Evolutionary conservation across 2,888 invertebrate species (phyloP), one percentile per base, ranked within the genome.

Genomic region (Caradrina kadenii): DNA sequence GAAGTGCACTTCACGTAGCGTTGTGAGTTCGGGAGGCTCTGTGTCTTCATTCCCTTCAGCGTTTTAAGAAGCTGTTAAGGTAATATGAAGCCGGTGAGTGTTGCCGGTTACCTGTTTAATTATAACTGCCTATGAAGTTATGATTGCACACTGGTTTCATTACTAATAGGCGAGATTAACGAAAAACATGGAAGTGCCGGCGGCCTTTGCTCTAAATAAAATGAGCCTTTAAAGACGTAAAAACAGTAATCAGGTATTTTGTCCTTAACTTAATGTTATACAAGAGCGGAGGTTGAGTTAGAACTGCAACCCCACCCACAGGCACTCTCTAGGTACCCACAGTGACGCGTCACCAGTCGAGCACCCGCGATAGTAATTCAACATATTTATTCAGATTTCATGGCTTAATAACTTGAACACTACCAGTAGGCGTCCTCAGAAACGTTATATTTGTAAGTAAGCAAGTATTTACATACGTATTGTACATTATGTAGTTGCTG

Each of bases 21-120:
- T 1, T 19, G 3, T 31, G 2, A 17, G 26, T n/a, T 15, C 15
- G 13, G 15, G n/a, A 42, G 17, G 45, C 45, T 17, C 11, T 17
- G 17, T 17, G 11, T 17, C 4, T 17, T 45, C 17, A 45, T 17
- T 45, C 0, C 48, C 31, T 31, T 35, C 31, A 17, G 42, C 42
- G 56, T 48, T 76, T 19, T 17, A 45, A 50, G 48, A 55, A 49
- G 10, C 49, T 42, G 17, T 67, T 49, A 50, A 17, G 22, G 19
- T 55, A 13, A 48, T 21, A 19, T 15, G 5, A 21, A 45, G 11
- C 22, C 7, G 17, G 31, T 6, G n/a, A 2, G 13, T 2, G 4
- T 7, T 49, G 5, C n/a, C n/a, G n/a, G 10, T 74, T 65, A n/a
- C 10, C 31, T n/a, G 10, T 66, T 5, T 21, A 26, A 66, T 19